Conservation (phyloP, 2,113 vertebrate genomes). For the Dicrurus megarhynchus region DNA sequence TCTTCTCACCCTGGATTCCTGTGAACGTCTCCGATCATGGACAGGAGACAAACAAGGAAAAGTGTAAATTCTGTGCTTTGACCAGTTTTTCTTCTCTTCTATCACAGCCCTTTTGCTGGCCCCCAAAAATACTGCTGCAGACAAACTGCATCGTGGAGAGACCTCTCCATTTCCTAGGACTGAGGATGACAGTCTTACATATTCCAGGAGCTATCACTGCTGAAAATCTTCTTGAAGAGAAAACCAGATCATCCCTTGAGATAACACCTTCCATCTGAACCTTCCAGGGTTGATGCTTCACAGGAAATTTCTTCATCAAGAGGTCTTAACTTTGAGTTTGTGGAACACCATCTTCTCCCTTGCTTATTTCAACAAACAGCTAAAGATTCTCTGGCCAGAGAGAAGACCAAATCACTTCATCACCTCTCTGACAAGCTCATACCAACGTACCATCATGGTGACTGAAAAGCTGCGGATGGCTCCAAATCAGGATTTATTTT, state of each 20-base stretch:
- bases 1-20: neutral
- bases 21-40: neutral
- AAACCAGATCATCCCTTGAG: neutral
- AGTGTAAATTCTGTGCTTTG: neutral
- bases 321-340: neutral
- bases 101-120: neutral
- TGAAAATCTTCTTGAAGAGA: neutral
- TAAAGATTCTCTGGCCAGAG: neutral
- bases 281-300: neutral
- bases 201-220: neutral
- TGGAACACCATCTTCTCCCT: neutral
- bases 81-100: neutral
- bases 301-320: neutral
- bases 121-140: neutral
- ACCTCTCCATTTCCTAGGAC: neutral
- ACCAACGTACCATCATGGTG: neutral
- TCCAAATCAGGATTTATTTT: constrained; percentile 51
- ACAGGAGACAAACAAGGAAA: neutral
- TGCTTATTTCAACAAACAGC: neutral
- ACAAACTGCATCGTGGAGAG: neutral
- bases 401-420: neutral
- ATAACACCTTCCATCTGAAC: neutral
- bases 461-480: constrained; percentile 20
- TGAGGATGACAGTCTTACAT: neutral
- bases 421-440: neutral